Evolutionary conservation across 2,888 invertebrate genomes (phyloP).

Genomic region (Odontomyia ornata): DNA sequence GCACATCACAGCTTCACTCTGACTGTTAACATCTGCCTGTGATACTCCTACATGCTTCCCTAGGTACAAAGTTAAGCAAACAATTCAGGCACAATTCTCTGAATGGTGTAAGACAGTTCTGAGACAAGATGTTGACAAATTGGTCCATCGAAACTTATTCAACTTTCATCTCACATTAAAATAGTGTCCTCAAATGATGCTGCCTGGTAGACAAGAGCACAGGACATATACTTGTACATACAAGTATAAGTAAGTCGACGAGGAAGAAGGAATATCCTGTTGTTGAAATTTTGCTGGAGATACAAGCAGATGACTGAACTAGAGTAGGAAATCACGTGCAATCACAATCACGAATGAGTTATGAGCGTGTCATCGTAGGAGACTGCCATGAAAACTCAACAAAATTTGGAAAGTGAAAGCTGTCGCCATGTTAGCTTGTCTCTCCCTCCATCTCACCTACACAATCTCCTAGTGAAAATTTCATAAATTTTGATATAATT

Average conservation of each 20-base stretch:
- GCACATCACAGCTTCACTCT: no score
- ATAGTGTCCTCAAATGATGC: slow-evolving; percentile 35
- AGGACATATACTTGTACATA: neutral
- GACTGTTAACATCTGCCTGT: no score
- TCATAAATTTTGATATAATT: slow-evolving; percentile 26
- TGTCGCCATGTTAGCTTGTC: slow-evolving; percentile 2
- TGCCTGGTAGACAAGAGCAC: neutral
- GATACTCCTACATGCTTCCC: no score
- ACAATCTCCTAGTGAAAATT: neutral
- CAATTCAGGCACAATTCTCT: no score
- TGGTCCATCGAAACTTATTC: slow-evolving; percentile 43
- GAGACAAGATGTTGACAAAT: slow-evolving; percentile 40
- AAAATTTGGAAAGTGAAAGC: slow-evolving; percentile 34
- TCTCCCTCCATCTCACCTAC: no score
- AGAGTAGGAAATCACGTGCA: slow-evolving; percentile 25
- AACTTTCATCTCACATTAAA: slow-evolving; percentile 35
- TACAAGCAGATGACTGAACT: neutral
- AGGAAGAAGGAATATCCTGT: neutral
- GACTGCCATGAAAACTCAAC: slow-evolving; percentile 35
- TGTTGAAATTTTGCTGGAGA: neutral
- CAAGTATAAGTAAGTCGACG: neutral
- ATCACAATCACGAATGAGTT: slow-evolving; percentile 38
- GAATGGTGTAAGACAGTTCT: slow-evolving; percentile 25
- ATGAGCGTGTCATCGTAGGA: slow-evolving; percentile 28
- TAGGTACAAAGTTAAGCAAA: no score